Percentiles rank a stretch among this genome's conserved stretches.
phyloP scores from a whole-genome alignment of 2,113 vertebrate genomes.

The Crotalus viridis region DNA sequence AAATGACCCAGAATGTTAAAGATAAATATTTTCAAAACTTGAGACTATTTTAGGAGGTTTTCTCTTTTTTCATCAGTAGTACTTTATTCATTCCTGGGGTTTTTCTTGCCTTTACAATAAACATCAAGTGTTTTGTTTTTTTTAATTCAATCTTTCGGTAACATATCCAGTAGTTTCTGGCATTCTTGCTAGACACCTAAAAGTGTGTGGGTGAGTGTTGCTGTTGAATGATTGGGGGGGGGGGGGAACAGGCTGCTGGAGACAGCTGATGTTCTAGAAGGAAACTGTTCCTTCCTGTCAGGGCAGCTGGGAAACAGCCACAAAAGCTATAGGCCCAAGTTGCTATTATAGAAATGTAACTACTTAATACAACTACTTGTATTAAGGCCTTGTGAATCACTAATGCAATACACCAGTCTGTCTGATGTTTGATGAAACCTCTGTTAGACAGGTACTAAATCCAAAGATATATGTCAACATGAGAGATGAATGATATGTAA shows the following conservation, averaged over 20 bases:
- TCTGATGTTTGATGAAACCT: neutral
- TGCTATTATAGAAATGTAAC: neutral
- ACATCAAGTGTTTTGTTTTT: neutral
- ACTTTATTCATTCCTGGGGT: neutral
- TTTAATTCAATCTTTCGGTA: neutral
- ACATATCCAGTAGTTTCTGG: neutral
- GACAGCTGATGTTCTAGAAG: slow-evolving; percentile 62
- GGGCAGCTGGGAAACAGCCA: slow-evolving; percentile 22
- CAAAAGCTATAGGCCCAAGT: neutral
- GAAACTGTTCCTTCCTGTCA: slow-evolving; percentile 73
- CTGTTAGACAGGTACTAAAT: neutral
- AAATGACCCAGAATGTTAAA: neutral
- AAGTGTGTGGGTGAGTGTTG: slow-evolving; percentile 42
- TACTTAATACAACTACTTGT: neutral
- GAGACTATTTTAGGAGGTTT: neutral
- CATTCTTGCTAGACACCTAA: slow-evolving; percentile 24
- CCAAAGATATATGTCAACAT: neutral
- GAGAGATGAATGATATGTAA: neutral
- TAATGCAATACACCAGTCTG: neutral
- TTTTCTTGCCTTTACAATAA: neutral
- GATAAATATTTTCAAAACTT: neutral
- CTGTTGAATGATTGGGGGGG: slow-evolving; percentile 30
- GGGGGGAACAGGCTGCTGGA: slow-evolving; percentile 62
- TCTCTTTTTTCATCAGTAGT: neutral
- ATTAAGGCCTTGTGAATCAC: neutral